Evolutionary conservation across 2,888 invertebrate species (phyloP).

Genomic region (Drosophila paranaensis): DNA sequence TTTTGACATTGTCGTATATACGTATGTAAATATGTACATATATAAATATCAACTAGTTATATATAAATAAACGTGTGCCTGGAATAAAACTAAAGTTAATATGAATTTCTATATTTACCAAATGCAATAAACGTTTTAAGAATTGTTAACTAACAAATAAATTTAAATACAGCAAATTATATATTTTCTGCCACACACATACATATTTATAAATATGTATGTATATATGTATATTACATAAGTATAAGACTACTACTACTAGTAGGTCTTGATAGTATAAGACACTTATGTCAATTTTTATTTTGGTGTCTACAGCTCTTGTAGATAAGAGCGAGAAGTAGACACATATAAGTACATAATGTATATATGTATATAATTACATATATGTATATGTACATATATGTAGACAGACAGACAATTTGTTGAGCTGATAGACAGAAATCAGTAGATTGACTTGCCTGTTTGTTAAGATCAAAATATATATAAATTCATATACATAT

Average conservation of each 20-base stretch:
- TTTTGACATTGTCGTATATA: not conserved
- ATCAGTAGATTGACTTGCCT: constrained; percentile 11
- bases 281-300: constrained; percentile 6
- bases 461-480: constrained; percentile 3
- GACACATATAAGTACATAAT: not conserved
- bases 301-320: constrained; percentile 6
- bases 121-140: not conserved
- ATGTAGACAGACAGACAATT: not conserved
- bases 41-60: not conserved
- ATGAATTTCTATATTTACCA: not conserved
- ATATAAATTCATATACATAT: not conserved
- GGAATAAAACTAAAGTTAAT: not conserved
- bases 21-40: not conserved
- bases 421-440: not conserved
- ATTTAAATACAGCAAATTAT: not conserved
- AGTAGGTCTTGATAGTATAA: constrained; percentile 1
- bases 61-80: constrained; percentile 1
- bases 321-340: constrained; percentile 10
- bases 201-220: not conserved
- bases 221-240: not conserved
- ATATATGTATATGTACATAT: not conserved
- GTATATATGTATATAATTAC: not conserved
- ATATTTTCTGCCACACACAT: not conserved
- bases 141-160: not conserved
- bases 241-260: not conserved